These are phyloP conservation scores for Scotopteryx bipunctaria DNA, from an alignment of 2,888 invertebrate species.

Conservation along the genomic window DNA sequence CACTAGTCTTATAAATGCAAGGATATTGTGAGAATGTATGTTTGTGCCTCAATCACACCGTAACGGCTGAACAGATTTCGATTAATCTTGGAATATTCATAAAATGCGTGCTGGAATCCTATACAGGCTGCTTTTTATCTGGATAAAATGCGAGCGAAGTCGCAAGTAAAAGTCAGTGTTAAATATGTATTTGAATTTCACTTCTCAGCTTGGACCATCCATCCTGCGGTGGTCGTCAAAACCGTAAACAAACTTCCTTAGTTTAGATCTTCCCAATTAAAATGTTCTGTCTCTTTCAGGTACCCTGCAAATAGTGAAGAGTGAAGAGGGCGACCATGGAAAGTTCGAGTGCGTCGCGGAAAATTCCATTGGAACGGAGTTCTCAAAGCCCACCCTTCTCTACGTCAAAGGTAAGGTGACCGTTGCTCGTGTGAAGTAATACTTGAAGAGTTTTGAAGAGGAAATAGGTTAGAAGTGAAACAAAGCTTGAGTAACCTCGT, in stretches of 20 bases:
- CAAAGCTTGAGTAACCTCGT: background rate
- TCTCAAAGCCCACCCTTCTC: conserved; percentile 93
- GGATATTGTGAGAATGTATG: no score
- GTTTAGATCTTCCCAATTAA: conserved; percentile 16
- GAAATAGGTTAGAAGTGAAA: conserved; percentile 2
- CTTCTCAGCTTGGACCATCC: no score
- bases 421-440: conserved; percentile 5
- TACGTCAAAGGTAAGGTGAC: conserved; percentile 96
- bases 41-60: no score
- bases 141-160: no score
- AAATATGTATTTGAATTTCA: no score
- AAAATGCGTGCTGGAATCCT: no score
- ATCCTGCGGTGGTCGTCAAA: no score
- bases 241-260: conserved; percentile 13
- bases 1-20: no score
- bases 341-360: conserved; percentile 98
- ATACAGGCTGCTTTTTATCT: no score
- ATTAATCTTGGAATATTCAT: no score
- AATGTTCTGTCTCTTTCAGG: conserved; percentile 80
- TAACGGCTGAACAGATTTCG: no score
- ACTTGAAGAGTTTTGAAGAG: conserved; percentile 8
- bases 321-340: conserved; percentile 95
- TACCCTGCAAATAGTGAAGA: conserved; percentile 93
- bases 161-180: no score
- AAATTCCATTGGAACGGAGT: conserved; percentile 95